Evolutionary conservation across 2,113 vertebrate genomes (phyloP), one percentile per base, ranked within the genome.

Genomic region (Dryoscopus gambensis): DNA sequence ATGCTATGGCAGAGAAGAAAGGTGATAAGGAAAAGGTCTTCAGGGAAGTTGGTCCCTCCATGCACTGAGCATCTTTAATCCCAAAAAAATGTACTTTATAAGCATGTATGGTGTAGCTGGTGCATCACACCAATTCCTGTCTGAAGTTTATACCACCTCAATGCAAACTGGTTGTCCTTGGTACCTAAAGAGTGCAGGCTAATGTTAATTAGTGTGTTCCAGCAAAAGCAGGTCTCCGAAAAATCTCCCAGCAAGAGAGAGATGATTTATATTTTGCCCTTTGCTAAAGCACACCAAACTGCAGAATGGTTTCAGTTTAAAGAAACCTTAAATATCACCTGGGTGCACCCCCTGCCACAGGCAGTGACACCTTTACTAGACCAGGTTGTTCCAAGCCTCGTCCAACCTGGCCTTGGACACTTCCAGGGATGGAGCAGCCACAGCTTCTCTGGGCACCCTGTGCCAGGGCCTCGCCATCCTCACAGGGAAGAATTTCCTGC

Each of bases 381-480:
- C 25, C 47, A 69, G 70, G 18, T 16, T 49, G 47, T 7, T 62
- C 40, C 25, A 69, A 90, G n/a, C 21, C 14, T 47, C 0, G 0
- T 23, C 25, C 1, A 3, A 8, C 2, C 9, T 40, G 47, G n/a
- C 24, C 62, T 55, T 25, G 1, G 17, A 49, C 21, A 33, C 22
- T 49, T 6, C 18, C 40, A 77, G 55, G 21, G 47, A 56, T 77
- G 55, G 31, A 14, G 22, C 56, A 77, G 70, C 49, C 71, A 69
- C 22, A 77, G 35, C 63, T 84, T 76, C 55, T 37, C 40, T 55
- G 63, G 30, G 21, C n/a, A 69, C 0, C 28, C 55, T 89, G 63
- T 68, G 40, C 63, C 47, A 68, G 53, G 13, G 7, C 46, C 46
- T 47, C 24, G 0, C 14, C 47, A 55, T 5, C 9, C n/a, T 62